These are phyloP conservation scores for Tenthredo scrophulariae DNA, from an alignment of 2,888 invertebrate genomes.

Conservation along the genomic window DNA sequence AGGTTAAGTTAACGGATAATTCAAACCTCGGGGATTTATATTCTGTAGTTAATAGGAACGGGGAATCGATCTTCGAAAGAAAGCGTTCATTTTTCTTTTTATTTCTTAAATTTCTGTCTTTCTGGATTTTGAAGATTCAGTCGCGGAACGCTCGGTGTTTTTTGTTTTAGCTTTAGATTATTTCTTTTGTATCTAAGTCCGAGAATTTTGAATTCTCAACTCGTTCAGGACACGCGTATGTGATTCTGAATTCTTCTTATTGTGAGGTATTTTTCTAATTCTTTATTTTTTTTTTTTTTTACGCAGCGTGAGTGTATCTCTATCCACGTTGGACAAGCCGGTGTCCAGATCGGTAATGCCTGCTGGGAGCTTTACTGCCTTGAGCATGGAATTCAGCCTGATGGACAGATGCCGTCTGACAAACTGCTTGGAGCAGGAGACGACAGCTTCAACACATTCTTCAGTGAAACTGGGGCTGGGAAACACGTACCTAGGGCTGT, in stretches of 20 bases:
- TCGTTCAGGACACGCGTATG: background rate
- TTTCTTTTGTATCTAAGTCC: background rate
- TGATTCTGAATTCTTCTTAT: background rate
- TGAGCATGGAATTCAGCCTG: conserved; percentile 91
- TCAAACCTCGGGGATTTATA: background rate
- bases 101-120: background rate
- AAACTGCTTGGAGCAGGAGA: conserved; percentile 86
- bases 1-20: background rate
- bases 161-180: background rate
- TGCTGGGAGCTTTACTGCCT: conserved; percentile 93
- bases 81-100: background rate
- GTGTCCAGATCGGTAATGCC: conserved; percentile 92
- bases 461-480: conserved; percentile 87
- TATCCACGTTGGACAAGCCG: conserved; percentile 92
- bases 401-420: conserved; percentile 93
- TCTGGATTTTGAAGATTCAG: background rate
- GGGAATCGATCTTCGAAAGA: background rate
- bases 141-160: background rate
- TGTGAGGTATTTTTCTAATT: background rate
- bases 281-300: conserved; percentile 55
- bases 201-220: background rate
- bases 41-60: background rate
- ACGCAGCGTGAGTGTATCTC: conserved; percentile 91
- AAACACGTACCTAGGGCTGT: conserved; percentile 94
- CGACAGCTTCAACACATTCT: conserved; percentile 89